phyloP scores from a whole-genome alignment of 1,140 invertebrate genomes.

The Dolichoris vasculosae region DNA sequence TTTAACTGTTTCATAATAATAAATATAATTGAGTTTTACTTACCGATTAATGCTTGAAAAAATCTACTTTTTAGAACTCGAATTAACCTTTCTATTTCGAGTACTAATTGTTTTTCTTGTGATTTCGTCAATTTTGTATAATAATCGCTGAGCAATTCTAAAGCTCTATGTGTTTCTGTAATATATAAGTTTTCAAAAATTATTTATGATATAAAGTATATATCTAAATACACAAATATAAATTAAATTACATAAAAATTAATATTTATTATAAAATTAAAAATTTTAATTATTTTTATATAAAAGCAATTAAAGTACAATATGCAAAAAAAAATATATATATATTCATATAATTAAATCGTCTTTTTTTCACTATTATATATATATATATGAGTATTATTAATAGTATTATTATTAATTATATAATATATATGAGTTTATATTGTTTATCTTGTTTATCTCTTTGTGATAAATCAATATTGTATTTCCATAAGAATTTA shows the following conservation, averaged over 20 bases:
- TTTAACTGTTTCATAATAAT: no score
- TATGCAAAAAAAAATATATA: no score
- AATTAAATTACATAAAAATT: background rate
- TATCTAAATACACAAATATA: background rate
- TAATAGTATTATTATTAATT: no score
- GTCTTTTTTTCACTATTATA: no score
- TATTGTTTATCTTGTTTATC: no score
- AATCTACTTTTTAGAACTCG: conserved; percentile 46
- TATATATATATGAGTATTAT: no score
- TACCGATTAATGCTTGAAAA: conserved; percentile 52
- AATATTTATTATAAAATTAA: no score
- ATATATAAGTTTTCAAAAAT: background rate
- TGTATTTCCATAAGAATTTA: no score
- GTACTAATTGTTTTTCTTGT: conserved; percentile 39
- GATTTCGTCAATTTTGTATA: conserved; percentile 31
- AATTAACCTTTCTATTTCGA: conserved; percentile 45
- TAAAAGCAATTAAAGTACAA: no score
- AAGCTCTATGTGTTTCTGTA: conserved; percentile 48
- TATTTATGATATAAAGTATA: background rate
- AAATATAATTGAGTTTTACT: background rate
- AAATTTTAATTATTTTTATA: background rate
- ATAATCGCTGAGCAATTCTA: conserved; percentile 42
- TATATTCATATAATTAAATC: no score
- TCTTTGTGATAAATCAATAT: no score
- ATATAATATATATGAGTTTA: no score